A percentile compares a stretch with the other conserved stretches of the same genome.
Conservation (phyloP, 2,888 invertebrate species). For the Stenurella melanura region DNA sequence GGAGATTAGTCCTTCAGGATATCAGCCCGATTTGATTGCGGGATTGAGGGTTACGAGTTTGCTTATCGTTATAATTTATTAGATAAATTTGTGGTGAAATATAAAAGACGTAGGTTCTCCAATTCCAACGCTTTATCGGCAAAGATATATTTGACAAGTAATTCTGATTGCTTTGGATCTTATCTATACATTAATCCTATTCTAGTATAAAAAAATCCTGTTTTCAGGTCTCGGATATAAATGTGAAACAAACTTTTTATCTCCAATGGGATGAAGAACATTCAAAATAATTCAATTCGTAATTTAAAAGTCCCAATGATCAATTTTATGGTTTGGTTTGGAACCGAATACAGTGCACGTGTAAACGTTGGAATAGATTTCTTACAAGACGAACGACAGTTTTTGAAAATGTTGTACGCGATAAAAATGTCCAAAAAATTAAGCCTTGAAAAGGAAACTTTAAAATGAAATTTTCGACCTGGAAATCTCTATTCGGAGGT, state of each 20-base stretch:
- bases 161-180: not conserved
- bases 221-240: not conserved
- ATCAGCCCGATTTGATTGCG: not conserved
- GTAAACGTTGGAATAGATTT: too few species aligned
- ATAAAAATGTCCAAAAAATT: too few species aligned
- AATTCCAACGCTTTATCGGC: not conserved
- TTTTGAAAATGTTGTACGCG: too few species aligned
- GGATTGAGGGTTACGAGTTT: not conserved
- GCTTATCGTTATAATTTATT: conserved; percentile 4
- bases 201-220: not conserved
- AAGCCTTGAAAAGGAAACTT: too few species aligned
- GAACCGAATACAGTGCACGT: too few species aligned
- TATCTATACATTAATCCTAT: not conserved
- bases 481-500: too few species aligned
- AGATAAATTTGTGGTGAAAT: not conserved
- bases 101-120: not conserved
- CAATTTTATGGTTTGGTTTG: too few species aligned
- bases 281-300: not conserved
- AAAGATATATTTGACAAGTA: not conserved
- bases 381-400: too few species aligned
- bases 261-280: not conserved
- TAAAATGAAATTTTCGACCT: too few species aligned
- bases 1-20: not conserved
- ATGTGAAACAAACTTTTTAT: not conserved
- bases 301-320: too few species aligned